A percentile compares a stretch with the other conserved stretches of the same genome.
Conservation (phyloP, 2,113 vertebrate genomes). For the Circaetus cinerascens region DNA sequence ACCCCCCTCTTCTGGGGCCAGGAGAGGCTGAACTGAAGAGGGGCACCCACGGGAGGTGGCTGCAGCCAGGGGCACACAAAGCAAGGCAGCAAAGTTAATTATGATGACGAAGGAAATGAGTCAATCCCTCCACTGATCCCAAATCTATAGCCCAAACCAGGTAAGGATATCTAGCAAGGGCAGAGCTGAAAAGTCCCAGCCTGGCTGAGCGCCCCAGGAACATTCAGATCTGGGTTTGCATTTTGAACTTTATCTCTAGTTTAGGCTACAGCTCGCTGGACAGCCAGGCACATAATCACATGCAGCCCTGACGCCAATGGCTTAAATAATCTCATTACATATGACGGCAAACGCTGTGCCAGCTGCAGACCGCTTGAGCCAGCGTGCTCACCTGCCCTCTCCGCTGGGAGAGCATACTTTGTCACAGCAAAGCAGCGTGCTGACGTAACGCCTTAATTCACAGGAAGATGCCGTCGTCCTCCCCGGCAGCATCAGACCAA, state of each 20-base stretch:
- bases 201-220: conserved; percentile 22
- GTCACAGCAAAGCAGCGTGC: background rate
- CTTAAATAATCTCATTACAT: conserved; percentile 50
- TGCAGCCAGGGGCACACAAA: background rate
- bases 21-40: background rate
- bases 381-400: background rate
- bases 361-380: background rate
- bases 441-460: accelerated
- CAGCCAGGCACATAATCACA: background rate
- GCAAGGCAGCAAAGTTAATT: background rate
- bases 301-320: background rate
- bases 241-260: conserved; percentile 7
- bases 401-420: accelerated
- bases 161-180: background rate
- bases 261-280: background rate
- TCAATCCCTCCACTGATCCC: background rate
- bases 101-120: accelerated
- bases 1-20: background rate
- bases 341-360: background rate
- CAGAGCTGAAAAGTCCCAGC: background rate
- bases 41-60: background rate
- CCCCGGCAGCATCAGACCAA: background rate
- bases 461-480: background rate
- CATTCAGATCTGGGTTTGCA: conserved; percentile 20
- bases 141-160: accelerated